These are phyloP conservation scores for Poecilia picta DNA, from an alignment of 2,797 vertebrate genomes.

Conservation along the genomic window DNA sequence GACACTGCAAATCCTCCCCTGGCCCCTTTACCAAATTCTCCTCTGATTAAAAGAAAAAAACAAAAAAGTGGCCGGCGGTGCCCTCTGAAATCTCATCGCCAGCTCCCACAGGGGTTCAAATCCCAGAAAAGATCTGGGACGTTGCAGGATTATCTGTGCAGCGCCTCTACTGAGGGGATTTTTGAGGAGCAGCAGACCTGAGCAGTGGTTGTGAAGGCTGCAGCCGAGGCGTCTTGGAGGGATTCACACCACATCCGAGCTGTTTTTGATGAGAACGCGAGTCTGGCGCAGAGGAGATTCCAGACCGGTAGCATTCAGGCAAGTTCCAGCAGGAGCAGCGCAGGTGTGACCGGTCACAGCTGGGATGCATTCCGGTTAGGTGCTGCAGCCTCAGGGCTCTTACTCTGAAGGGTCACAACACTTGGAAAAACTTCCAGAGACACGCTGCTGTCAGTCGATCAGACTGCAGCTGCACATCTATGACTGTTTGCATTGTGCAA, in stretches of 20 bases:
- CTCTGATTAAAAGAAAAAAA: conserved; percentile 34
- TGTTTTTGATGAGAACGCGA: neutral
- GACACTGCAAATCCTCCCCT: conserved; percentile 31
- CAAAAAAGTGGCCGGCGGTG: conserved; percentile 16
- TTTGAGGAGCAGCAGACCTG: conserved; percentile 43
- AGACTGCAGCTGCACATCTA: neutral
- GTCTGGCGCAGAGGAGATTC: conserved; percentile 6
- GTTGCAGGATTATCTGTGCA: conserved; percentile 69
- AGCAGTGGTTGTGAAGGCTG: conserved; percentile 33
- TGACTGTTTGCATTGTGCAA: neutral
- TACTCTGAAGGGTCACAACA: neutral
- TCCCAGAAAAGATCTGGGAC: conserved; percentile 73
- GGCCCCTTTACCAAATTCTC: conserved; percentile 28
- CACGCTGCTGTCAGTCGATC: neutral
- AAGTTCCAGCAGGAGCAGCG: conserved; percentile 9
- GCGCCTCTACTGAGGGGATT: conserved; percentile 52
- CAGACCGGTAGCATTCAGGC: conserved; percentile 7
- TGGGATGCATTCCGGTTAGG: conserved; percentile 6
- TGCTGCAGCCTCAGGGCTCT: neutral
- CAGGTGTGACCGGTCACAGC: conserved; percentile 24
- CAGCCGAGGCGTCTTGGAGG: conserved; percentile 35
- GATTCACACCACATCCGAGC: conserved; percentile 22
- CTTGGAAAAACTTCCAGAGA: neutral
- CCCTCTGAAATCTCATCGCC: conserved; percentile 50
- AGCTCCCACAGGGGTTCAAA: conserved; percentile 58